A percentile compares a stretch with the other conserved stretches of the same genome.
Evolutionary conservation across 2,113 vertebrate genomes (phyloP).

Genomic region (Redunca redunca): DNA sequence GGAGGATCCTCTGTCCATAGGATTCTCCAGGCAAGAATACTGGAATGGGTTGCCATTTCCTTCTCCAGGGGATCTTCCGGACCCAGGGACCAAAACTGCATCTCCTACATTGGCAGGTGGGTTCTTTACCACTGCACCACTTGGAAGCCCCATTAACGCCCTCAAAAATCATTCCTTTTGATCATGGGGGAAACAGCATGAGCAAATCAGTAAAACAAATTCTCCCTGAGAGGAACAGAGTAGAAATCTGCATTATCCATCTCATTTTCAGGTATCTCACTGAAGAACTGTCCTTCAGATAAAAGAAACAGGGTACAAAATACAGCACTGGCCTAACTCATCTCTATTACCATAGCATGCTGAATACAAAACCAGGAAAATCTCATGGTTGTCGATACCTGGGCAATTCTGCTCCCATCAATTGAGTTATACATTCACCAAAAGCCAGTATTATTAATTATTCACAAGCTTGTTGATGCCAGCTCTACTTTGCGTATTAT

Average conservation of each 20-base stretch:
- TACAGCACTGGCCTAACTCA: background rate
- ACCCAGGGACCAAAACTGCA: background rate
- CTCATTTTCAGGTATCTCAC: background rate
- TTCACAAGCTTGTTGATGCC: background rate
- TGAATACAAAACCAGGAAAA: background rate
- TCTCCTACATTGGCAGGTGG: background rate
- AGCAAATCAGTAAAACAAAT: background rate
- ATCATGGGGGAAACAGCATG: background rate
- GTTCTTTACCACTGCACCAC: background rate
- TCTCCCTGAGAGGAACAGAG: background rate
- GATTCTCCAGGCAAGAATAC: background rate
- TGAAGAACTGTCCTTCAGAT: background rate
- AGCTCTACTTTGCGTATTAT: background rate
- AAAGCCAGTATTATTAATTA: background rate
- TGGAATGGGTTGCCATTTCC: background rate
- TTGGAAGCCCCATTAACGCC: background rate
- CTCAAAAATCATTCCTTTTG: background rate
- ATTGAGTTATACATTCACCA: background rate
- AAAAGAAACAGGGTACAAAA: background rate
- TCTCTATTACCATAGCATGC: background rate
- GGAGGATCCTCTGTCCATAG: background rate
- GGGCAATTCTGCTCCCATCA: background rate
- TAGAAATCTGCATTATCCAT: background rate
- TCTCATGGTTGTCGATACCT: background rate
- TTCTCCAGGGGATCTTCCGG: background rate